Percentiles rank a stretch among this genome's conserved stretches.
phyloP scores from a whole-genome alignment of 2,888 invertebrate species.

The Lasioglossum pauxillum region DNA sequence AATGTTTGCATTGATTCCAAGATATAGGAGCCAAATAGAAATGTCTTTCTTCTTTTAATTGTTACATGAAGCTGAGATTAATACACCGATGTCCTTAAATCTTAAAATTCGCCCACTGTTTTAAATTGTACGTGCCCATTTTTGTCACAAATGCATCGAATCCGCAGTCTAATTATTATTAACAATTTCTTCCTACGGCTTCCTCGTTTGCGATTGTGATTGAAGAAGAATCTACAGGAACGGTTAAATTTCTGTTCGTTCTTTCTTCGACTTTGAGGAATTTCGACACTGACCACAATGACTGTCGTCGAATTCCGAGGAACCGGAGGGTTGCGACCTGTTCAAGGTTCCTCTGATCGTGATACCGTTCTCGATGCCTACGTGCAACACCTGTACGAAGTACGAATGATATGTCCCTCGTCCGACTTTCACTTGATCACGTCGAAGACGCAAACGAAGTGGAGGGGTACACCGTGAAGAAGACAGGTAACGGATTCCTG shows the following conservation, averaged over 20 bases:
- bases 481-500: slow-evolving; percentile 44
- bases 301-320: slow-evolving; percentile 19
- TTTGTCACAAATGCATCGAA: too few species aligned
- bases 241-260: neutral
- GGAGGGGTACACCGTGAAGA: slow-evolving; percentile 45
- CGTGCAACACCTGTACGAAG: slow-evolving; percentile 39
- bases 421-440: slow-evolving; percentile 64
- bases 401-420: slow-evolving; percentile 17
- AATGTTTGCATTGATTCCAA: too few species aligned
- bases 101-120: too few species aligned
- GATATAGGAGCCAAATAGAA: too few species aligned
- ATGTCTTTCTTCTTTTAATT: too few species aligned
- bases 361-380: neutral
- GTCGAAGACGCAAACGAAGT: slow-evolving; percentile 32
- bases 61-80: too few species aligned
- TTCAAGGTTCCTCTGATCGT: slow-evolving; percentile 7
- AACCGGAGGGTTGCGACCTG: neutral
- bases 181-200: neutral
- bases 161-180: too few species aligned
- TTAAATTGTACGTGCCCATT: too few species aligned
- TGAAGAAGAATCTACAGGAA: neutral
- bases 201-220: neutral
- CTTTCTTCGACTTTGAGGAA: slow-evolving; percentile 10
- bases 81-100: too few species aligned
- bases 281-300: neutral